Base-by-base conservation (phyloP, 2,888 invertebrate genomes). In the Dioctria rufipes region DNA sequence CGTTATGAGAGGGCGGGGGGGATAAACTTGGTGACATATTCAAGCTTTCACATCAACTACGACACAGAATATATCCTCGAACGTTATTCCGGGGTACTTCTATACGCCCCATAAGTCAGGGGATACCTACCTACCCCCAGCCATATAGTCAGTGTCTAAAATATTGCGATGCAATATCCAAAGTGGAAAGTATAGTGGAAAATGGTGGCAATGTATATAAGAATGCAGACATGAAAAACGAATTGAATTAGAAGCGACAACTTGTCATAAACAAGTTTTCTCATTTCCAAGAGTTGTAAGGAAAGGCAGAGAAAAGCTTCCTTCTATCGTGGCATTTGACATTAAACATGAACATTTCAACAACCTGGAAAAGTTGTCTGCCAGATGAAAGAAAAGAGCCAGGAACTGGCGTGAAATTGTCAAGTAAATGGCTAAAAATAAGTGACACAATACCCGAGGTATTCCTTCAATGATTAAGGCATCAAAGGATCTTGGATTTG, bases 241-340 rank as follows among this genome's bases (percentile, higher is more conserved):
- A 79, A 79, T 79, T 79, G 67, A 79, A 79, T 79, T 67, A 79
- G 66, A 79, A 79, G 78, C 78, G 78, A 79, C 78, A 67, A 79
- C 58, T 79, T 79, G 78, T 79, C 78, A 79, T 79, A 79, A 79
- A 79, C 78, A 79, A 79, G 67, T 67, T 79, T 79, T 67, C 67
- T 79, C 78, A 78, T 78, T 78, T 78, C 65, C 54, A 78, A 66
- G 46, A 78, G 66, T 43, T 51, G n/a, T 66, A 4, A 54, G 66
- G n/a, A 42, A 66, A 9, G 78, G 54, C 66, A 78, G 51, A 25
- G 25, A 77, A 77, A 77, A 63, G 63, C 58, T 63, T 25, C 25
- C 25, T 25, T 46, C 63, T 49, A 11, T 77, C 63, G 63, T 49
- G 61, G 61, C 61, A 63, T 63, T 37, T 77, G 77, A 77, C 77